Base-by-base conservation (phyloP, 2,113 vertebrate species). In the Climacteris rufus region DNA sequence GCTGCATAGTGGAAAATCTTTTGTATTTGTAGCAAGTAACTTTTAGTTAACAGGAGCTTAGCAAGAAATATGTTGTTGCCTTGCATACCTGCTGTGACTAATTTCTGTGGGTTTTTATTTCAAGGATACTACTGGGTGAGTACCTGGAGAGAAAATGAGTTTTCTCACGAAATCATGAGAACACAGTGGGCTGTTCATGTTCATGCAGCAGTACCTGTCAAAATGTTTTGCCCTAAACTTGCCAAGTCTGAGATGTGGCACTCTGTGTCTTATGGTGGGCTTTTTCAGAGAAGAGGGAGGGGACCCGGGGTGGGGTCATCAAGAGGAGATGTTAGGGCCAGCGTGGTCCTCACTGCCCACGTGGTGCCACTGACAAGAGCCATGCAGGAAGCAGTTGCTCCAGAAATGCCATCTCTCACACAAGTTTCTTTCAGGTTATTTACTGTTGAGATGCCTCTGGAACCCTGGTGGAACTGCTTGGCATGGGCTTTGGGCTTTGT, bases 321-420 rank as follows among this genome's bases (percentile, higher is more conserved):
- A 47, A 1, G 30, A 50, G 47, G 33, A 40, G 39, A 5, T 31
- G 15, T 0, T 49, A 18, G 14, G 52, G 7, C 30, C 7, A 4
- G 13, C 7, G 22, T 19, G 37, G 24, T 74, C 37, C 65, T 70
- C 0, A 0, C 37, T 69, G 40, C 23, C 54, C 2, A 2, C 0
- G 0, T 15, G 60, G 14, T 68, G 28, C 14, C 1, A 0, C 24
- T 37, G n/a, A 8, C 35, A 33, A 53, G 39, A 64, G 28, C 7
- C 0, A 0, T 8, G 54, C 5, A 9, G 30, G 35, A 78, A 27
- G 24, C 28, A 10, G 11, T 18, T 42, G n/a, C 25, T 70, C 16
- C 65, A 63, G 23, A 60, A 82, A 21, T 30, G 20, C 21, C n/a
- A 53, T 33, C 61, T 59, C 37, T 40, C 54, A 61, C 15, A 40